These are phyloP conservation scores for Corythornis madagascariensis DNA, from an alignment of 2,113 vertebrate species.

Conservation along the genomic window DNA sequence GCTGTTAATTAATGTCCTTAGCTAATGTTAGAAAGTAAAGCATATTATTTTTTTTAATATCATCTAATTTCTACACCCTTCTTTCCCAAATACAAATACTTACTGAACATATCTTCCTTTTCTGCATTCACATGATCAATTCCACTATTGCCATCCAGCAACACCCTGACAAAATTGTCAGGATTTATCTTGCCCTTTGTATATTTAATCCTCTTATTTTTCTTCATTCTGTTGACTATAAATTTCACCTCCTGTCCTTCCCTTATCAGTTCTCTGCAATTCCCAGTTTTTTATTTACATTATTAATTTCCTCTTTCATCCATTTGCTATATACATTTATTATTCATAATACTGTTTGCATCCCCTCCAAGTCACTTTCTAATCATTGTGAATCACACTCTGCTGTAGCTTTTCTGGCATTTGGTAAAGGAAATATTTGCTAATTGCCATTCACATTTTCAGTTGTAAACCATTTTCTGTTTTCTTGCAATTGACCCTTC, in stretches of 20 bases:
- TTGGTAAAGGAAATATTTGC: neutral
- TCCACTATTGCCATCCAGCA: neutral
- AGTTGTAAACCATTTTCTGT: neutral
- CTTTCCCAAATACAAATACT: neutral
- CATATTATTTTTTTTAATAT: neutral
- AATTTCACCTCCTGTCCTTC: neutral
- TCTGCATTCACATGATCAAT: neutral
- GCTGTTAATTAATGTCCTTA: conserved; percentile 6
- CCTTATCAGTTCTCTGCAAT: neutral
- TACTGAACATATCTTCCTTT: neutral
- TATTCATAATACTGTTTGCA: neutral
- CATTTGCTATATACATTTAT: neutral
- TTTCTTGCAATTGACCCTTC: neutral
- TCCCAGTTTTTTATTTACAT: neutral
- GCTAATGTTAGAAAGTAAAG: conserved; percentile 11
- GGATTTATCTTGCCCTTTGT: neutral
- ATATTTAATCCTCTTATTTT: conserved; percentile 19
- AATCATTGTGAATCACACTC: neutral
- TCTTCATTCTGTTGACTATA: conserved; percentile 1
- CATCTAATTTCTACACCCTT: neutral
- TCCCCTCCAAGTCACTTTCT: neutral
- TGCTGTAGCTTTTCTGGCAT: neutral
- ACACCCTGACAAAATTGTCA: neutral
- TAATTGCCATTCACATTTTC: neutral
- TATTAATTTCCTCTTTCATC: neutral